phyloP scores from a whole-genome alignment of 2,888 invertebrate genomes.

The Altica lythri region DNA sequence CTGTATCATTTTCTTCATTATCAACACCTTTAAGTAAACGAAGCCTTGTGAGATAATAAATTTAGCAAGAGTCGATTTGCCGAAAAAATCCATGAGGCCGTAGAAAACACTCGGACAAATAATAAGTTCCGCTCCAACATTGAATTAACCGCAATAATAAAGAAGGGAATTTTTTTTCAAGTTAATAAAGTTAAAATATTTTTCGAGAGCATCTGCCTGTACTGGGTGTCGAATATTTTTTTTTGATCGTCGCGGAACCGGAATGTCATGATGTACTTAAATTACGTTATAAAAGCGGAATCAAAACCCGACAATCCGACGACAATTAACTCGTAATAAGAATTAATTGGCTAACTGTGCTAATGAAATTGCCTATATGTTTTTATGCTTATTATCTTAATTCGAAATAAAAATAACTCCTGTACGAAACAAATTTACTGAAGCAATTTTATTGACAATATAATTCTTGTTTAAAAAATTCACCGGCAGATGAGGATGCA shows the following conservation, averaged over 20 bases:
- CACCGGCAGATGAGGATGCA: constrained; percentile 1
- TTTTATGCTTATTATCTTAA: constrained; percentile 22
- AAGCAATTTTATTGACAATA: constrained; percentile 9
- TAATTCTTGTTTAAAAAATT: constrained; percentile 8
- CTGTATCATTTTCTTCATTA: neutral
- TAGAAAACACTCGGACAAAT: constrained; percentile 16
- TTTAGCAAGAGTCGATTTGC: constrained; percentile 6
- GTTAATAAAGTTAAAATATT: constrained; percentile 21
- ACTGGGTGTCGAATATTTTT: constrained; percentile 20
- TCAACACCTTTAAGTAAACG: constrained; percentile 12
- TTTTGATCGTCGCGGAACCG: constrained; percentile 17
- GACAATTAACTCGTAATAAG: constrained; percentile 23
- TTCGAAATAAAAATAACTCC: constrained; percentile 17
- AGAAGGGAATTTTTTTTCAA: constrained; percentile 26
- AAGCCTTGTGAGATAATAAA: neutral
- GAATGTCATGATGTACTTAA: constrained; percentile 26
- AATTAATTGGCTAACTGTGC: constrained; percentile 16
- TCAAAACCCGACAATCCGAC: constrained; percentile 2
- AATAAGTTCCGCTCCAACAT: constrained; percentile 26
- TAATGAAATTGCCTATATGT: neutral
- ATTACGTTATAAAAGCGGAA: constrained; percentile 12
- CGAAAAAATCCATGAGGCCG: constrained; percentile 16
- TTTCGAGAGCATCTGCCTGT: constrained; percentile 25
- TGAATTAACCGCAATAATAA: constrained; percentile 28
- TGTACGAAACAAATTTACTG: constrained; percentile 3